These are phyloP conservation scores for Caradrina kadenii DNA, from an alignment of 2,888 invertebrate species.

Conservation along the genomic window DNA sequence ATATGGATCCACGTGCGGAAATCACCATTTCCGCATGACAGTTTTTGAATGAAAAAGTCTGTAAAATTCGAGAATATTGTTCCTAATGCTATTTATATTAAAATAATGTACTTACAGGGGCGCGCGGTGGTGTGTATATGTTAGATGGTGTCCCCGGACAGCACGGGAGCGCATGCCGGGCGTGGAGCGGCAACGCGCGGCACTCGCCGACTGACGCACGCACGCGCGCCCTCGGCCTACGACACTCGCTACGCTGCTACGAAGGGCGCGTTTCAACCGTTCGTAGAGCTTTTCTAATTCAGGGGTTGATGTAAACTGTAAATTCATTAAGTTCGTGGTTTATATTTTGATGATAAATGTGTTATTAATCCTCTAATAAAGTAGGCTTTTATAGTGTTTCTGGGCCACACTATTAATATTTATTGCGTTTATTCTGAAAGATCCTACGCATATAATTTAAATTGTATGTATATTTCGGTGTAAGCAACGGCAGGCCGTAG, in stretches of 20 bases:
- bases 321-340: constrained; percentile 44
- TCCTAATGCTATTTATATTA: constrained; percentile 19
- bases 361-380: constrained; percentile 27
- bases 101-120: constrained; percentile 84
- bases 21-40: constrained; percentile 69
- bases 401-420: constrained; percentile 1
- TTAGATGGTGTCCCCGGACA: constrained; percentile 70
- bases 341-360: constrained; percentile 29
- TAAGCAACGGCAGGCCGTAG: constrained; percentile 68
- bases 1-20: constrained; percentile 86
- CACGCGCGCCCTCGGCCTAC: constrained; percentile 74
- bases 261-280: constrained; percentile 67
- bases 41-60: constrained; percentile 71
- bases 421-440: constrained; percentile 18
- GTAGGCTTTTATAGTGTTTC: constrained; percentile 5
- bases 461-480: constrained; percentile 62
- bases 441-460: constrained; percentile 9
- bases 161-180: constrained; percentile 80
- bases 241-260: constrained; percentile 71
- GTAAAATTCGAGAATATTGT: constrained; percentile 4
- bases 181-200: constrained; percentile 84
- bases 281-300: constrained; percentile 48
- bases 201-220: constrained; percentile 86
- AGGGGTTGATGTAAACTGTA: constrained; percentile 45
- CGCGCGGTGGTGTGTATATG: constrained; percentile 82